Conservation (phyloP, 92 coral and sea anemone species). For the Epizoanthus fatuus region DNA sequence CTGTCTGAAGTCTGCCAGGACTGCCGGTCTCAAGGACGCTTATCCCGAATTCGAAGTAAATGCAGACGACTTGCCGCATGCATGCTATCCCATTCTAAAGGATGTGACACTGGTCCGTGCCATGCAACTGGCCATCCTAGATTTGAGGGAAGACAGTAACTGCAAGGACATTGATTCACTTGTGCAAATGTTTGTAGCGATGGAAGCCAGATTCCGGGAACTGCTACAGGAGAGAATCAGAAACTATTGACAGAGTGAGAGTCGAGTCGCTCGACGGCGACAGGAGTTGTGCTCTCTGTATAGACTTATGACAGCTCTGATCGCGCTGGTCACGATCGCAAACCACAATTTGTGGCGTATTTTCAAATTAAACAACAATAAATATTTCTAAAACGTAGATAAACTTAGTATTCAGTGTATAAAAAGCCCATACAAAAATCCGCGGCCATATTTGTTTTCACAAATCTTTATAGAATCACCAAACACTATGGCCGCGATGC, state of each 20-base stretch:
- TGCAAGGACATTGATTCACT: not conserved
- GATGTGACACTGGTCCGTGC: not conserved
- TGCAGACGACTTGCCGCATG: not conserved
- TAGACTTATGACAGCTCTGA: too few species aligned
- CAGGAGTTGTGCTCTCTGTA: too few species aligned
- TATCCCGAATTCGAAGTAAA: not conserved
- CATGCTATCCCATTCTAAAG: not conserved
- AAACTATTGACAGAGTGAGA: not conserved
- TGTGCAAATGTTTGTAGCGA: not conserved
- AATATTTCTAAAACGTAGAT: too few species aligned
- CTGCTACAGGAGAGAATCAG: not conserved
- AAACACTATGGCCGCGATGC: too few species aligned
- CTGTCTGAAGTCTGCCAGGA: not conserved
- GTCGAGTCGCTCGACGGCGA: too few species aligned
- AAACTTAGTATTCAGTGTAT: too few species aligned
- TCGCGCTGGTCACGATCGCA: too few species aligned
- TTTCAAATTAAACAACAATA: too few species aligned
- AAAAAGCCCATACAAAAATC: too few species aligned
- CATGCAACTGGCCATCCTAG: not conserved
- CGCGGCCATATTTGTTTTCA: too few species aligned
- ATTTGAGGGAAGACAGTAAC: not conserved
- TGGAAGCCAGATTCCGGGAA: not conserved
- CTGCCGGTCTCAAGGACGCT: not conserved
- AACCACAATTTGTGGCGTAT: too few species aligned
- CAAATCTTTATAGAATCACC: too few species aligned